These are phyloP conservation scores for Bagarius yarrelli DNA, from an alignment of 2,113 vertebrate species.

Conservation along the genomic window DNA sequence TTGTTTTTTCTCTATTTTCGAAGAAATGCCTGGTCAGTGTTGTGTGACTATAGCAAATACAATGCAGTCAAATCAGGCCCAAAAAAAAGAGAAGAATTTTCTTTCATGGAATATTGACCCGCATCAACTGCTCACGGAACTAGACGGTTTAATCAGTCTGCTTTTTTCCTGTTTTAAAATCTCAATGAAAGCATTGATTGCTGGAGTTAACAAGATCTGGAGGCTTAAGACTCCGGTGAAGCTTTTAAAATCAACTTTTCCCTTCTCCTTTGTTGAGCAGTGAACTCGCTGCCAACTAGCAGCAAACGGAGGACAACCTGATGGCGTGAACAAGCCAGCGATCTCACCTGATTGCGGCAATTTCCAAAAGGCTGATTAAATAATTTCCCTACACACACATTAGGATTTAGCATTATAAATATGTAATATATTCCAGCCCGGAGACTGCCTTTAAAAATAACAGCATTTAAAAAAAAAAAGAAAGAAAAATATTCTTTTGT, in stretches of 20 bases:
- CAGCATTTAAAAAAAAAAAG: constrained; percentile 11
- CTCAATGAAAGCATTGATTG: constrained; percentile 54
- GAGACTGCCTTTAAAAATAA: constrained; percentile 3
- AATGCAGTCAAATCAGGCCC: constrained; percentile 14
- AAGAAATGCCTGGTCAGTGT: background rate
- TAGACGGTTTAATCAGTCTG: constrained; percentile 22
- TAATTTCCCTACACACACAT: background rate
- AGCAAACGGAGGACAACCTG: too few relatives aligned
- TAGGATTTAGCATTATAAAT: constrained; percentile 2
- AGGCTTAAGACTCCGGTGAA: constrained; percentile 23
- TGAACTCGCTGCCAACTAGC: background rate
- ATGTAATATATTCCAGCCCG: constrained; percentile 39
- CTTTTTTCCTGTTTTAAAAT: constrained; percentile 40
- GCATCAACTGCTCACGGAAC: constrained; percentile 17
- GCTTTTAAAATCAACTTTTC: constrained; percentile 41
- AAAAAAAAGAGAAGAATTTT: constrained; percentile 32
- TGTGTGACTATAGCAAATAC: constrained; percentile 16
- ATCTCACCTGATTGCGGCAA: constrained; percentile 8
- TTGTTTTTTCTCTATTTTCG: too few relatives aligned
- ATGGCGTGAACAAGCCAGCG: background rate
- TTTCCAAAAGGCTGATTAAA: background rate
- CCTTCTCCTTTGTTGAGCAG: background rate
- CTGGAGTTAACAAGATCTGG: constrained; percentile 48
- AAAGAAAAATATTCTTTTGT: background rate
- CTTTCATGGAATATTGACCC: constrained; percentile 52